phyloP scores from a whole-genome alignment of 2,797 vertebrate species.

The Selene dorsalis region DNA sequence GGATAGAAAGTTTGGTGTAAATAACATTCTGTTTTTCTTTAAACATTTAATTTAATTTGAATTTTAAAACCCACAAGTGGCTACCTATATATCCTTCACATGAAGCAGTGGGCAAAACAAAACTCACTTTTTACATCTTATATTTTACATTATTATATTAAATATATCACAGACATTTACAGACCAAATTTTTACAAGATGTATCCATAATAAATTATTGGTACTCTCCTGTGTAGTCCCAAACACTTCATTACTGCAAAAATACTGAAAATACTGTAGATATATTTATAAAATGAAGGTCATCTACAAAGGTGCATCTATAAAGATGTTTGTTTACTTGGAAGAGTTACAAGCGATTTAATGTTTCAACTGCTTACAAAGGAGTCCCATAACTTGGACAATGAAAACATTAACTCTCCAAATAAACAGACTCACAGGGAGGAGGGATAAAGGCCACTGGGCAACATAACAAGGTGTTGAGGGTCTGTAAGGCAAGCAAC shows the following conservation, averaged over 20 bases:
- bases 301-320: slow-evolving; percentile 27
- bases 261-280: neutral
- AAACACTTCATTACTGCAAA: neutral
- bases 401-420: slow-evolving; percentile 65
- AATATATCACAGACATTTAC: neutral
- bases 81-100: no score
- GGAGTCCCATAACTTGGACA: slow-evolving; percentile 19
- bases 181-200: slow-evolving; percentile 6
- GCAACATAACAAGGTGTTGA: slow-evolving; percentile 67
- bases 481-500: slow-evolving; percentile 74
- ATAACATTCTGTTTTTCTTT: neutral
- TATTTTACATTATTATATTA: neutral
- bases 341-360: slow-evolving; percentile 46
- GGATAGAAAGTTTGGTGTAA: neutral
- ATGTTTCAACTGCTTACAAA: slow-evolving; percentile 23
- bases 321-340: slow-evolving; percentile 70
- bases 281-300: neutral
- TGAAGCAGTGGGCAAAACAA: no score
- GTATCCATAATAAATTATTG: neutral
- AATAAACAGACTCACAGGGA: slow-evolving; percentile 75
- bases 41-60: neutral
- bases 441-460: slow-evolving; percentile 60
- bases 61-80: neutral
- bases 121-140: no score
- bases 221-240: neutral